Conservation (phyloP, 2,888 invertebrate species). For the Pristionchus entomophagus region DNA sequence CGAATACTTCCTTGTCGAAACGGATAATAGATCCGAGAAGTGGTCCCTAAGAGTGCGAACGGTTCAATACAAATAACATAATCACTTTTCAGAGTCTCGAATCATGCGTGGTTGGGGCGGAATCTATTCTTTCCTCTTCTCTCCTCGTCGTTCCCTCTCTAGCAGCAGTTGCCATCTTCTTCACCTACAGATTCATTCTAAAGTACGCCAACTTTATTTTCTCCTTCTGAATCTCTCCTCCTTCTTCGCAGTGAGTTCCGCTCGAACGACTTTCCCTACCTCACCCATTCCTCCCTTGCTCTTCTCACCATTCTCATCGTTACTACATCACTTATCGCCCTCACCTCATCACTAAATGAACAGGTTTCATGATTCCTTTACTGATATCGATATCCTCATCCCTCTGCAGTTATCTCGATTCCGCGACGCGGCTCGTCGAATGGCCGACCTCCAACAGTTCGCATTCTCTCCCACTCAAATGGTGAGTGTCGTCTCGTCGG, state of each 20-base stretch:
- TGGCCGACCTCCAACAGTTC: slow-evolving; percentile 40
- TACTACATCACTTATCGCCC: neutral
- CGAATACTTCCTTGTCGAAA: no score
- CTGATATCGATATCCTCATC: neutral
- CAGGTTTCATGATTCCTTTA: neutral
- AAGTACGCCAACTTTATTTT: neutral
- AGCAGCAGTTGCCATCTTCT: neutral
- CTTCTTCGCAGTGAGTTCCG: neutral
- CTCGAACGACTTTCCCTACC: neutral
- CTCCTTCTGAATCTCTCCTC: neutral
- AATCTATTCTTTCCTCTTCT: slow-evolving; percentile 24
- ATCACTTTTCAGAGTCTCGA: slow-evolving; percentile 22
- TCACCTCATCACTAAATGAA: slow-evolving; percentile 29
- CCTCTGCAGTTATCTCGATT: neutral
- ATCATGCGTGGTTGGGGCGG: neutral
- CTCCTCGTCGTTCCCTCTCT: slow-evolving; percentile 34
- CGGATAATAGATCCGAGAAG: no score
- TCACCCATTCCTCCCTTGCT: neutral
- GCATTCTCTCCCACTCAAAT: slow-evolving; percentile 43
- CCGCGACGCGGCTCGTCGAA: slow-evolving; percentile 16
- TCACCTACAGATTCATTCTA: neutral
- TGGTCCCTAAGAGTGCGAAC: no score
- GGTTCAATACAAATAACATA: no score
- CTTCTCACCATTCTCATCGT: slow-evolving; percentile 9
- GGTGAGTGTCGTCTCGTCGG: neutral